Percentiles rank a stretch among this genome's conserved stretches.
Evolutionary conservation across 2,797 vertebrate genomes (phyloP).

Genomic region (Melanogrammus aeglefinus): DNA sequence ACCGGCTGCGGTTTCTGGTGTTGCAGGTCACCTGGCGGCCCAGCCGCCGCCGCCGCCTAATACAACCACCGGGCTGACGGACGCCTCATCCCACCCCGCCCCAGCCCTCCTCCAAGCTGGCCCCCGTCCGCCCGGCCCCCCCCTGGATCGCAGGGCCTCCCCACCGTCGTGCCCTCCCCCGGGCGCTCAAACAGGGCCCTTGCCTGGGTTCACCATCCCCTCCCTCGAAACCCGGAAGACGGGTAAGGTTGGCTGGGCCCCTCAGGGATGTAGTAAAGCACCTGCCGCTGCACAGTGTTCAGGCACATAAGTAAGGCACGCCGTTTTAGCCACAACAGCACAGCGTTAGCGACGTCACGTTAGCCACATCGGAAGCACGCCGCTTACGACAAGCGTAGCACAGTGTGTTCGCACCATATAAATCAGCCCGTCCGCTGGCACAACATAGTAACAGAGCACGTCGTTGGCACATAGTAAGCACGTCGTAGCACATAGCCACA

Average conservation of each 20-base stretch:
- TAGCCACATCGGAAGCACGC: too few species aligned
- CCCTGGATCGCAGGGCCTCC: constrained; percentile 74
- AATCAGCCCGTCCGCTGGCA: too few species aligned
- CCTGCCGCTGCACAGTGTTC: too few species aligned
- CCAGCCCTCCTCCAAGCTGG: constrained; percentile 82
- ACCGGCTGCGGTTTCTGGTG: constrained; percentile 64
- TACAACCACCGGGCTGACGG: constrained; percentile 32
- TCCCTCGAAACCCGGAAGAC: constrained; percentile 82
- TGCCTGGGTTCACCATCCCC: constrained; percentile 89
- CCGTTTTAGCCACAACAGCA: too few species aligned
- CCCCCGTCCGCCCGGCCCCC: constrained; percentile 76
- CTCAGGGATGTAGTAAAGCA: too few species aligned
- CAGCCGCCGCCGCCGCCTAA: constrained; percentile 46
- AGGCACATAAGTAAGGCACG: too few species aligned
- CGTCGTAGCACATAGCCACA: too few species aligned
- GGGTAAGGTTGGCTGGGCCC: constrained; percentile 78
- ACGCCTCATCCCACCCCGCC: constrained; percentile 79
- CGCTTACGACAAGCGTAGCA: too few species aligned
- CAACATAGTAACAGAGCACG: too few species aligned
- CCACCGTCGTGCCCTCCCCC: constrained; percentile 88
- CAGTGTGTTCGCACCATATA: too few species aligned
- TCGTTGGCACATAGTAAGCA: too few species aligned
- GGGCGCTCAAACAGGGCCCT: constrained; percentile 91
- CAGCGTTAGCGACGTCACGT: too few species aligned
- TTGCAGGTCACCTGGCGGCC: constrained; percentile 82